Evolutionary conservation across 2,888 invertebrate species (phyloP), one percentile per base, ranked within the genome.

Genomic region (Agrochola lota): DNA sequence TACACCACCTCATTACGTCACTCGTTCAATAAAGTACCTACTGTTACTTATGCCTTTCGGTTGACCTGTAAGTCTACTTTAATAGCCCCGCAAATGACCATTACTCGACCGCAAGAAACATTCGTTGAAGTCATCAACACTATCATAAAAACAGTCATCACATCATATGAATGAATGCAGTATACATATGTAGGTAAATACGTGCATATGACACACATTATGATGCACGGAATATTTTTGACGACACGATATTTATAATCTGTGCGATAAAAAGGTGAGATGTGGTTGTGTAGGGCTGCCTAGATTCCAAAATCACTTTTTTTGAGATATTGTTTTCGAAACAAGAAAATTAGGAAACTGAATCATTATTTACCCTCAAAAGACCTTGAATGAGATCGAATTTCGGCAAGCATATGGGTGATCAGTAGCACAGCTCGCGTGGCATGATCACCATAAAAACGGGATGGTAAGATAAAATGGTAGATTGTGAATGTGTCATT

Each of bases 261-360:
- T 73, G 62, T 66, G 85, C 79, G 67, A 79, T 76, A 79, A 87
- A 81, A 86, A 85, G 62, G 71, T 74, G 75, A 70, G 30, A 30
- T 30, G 30, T 30, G 30, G 30, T 30, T 40, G 0, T 12, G 0
- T 77, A 86, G 80, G 85, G 83, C 15, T 81, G 81, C 3, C 43
- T 15, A 30, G 15, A 20, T 12, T 12, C 2, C 4, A 5, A 20
- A 57, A 23, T 23, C 7, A 26, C 7, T 11, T 66, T 17, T 40
- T 55, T 23, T 20, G 7, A 17, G 17, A 49, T 6, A 17, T 15
- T 49, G 6, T 11, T 43, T 43, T 17, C 49, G 49, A 7, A 49
- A 20, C 20, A 52, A 52, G 20, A 17, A 52, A 52, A 20, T 52
- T 7, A 67, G 11, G 66, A 26, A 26, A 46, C 26, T 20, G 7